Evolutionary conservation across 1,140 invertebrate species (phyloP), one percentile per base, ranked within the genome.

Genomic region (Fopius arisanus): DNA sequence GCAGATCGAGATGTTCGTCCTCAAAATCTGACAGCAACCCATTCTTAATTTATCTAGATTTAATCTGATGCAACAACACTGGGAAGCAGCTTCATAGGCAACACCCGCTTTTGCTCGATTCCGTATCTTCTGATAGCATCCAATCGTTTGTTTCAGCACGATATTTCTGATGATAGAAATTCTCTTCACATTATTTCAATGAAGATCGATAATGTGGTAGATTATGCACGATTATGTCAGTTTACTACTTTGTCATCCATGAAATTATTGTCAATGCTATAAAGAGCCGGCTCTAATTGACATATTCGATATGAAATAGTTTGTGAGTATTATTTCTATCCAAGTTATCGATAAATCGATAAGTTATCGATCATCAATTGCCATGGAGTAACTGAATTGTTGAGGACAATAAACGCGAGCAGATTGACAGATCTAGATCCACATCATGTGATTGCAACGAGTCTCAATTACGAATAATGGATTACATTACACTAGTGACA

Each of bases 361-460:
- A 2, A 59, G 21, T 19, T 26, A 59, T 3, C 21, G 23, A 59
- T 59, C 54, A 12, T 59, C 10, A 26, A 10, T 23, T 7, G 23
- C 19, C 21, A 48, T 26, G 3, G 19, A 59, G 23, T 28, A 23
- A 73, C 33, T 5, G 12, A 54, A 66, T 66, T 67, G 59, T 19
- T 10, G 7, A 26, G 16, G 4, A n/a, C 19, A 23, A 41, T 21
- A 23, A 48, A 2, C 41, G 23, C 37, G 33, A 7, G 41, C 26
- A 21, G 71, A 66, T 21, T 28, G 71, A 73, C 14, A 19, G 59
- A 66, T 43, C 31, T 37, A 26, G 41, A 51, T 16, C n/a, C 43
- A 16, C 41, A 7, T 48, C 14, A 19, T 48, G 43, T 2, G 16
- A 48, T 37, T 14, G 16, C 43, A n/a, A 16, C 7, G 7, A 2